Conservation (phyloP, 2,888 invertebrate genomes). For the Agrochola lychnidis region DNA sequence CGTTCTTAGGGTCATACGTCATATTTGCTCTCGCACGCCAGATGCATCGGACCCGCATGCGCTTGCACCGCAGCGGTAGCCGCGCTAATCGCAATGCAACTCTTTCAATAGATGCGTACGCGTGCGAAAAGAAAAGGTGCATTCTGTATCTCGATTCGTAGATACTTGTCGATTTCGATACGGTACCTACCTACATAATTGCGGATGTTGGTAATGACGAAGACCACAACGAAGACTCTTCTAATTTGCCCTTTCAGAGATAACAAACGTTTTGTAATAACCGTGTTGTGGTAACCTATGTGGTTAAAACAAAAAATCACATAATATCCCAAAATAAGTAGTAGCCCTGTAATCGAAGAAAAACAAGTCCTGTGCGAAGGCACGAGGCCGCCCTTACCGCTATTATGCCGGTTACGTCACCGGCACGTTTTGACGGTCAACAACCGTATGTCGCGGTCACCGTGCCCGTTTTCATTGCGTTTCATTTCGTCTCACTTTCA, state of each 20-base stretch:
- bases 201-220: neutral
- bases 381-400: slow-evolving; percentile 55
- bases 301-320: slow-evolving; percentile 9
- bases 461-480: slow-evolving; percentile 76
- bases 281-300: no score
- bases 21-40: no score
- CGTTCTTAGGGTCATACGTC: no score
- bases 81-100: no score
- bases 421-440: slow-evolving; percentile 85
- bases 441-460: slow-evolving; percentile 85
- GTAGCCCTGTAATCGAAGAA: slow-evolving; percentile 47
- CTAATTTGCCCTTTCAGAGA: neutral
- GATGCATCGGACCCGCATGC: no score
- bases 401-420: slow-evolving; percentile 80
- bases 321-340: slow-evolving; percentile 38
- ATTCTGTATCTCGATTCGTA: neutral
- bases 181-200: neutral
- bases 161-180: neutral
- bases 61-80: no score
- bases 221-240: neutral
- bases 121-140: neutral
- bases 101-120: neutral
- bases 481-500: slow-evolving; percentile 80
- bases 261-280: neutral
- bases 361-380: slow-evolving; percentile 52